Evolutionary conservation across 1,140 invertebrate species (phyloP).

Genomic region (Ylistrum balloti): DNA sequence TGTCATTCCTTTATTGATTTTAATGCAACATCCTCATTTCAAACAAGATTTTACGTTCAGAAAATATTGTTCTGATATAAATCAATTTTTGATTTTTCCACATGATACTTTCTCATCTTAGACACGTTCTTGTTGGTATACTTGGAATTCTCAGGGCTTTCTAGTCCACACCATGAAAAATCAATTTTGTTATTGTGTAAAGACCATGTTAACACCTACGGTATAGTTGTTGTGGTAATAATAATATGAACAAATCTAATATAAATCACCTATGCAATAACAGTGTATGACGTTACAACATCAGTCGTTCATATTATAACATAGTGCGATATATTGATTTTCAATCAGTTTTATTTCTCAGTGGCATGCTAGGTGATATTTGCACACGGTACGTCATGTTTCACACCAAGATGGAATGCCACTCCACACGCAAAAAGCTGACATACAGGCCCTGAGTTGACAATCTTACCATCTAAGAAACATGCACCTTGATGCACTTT

Average conservation of each 20-base stretch:
- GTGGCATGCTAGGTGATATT: conserved; percentile 4
- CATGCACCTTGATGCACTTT: not conserved
- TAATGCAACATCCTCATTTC: not conserved
- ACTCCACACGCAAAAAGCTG: not conserved
- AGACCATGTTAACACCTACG: not conserved
- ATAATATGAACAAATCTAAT: not conserved
- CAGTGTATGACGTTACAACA: not conserved
- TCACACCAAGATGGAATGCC: not conserved
- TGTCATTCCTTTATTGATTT: conserved; percentile 20
- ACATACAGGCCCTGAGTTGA: not conserved
- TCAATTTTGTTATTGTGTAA: not conserved
- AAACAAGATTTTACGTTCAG: not conserved
- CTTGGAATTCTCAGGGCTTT: not conserved
- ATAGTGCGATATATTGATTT: not conserved
- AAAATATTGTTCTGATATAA: not conserved
- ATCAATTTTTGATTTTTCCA: conserved; percentile 25
- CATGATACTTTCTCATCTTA: not conserved
- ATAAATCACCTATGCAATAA: not conserved
- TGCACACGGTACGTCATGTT: not conserved
- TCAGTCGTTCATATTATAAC: not conserved
- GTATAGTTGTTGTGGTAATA: not conserved
- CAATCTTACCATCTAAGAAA: not conserved
- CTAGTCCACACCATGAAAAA: not conserved
- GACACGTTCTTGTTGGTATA: not conserved
- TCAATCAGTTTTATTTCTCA: not conserved